phyloP scores from a whole-genome alignment of 2,113 vertebrate species.

The Dinomys branickii region DNA sequence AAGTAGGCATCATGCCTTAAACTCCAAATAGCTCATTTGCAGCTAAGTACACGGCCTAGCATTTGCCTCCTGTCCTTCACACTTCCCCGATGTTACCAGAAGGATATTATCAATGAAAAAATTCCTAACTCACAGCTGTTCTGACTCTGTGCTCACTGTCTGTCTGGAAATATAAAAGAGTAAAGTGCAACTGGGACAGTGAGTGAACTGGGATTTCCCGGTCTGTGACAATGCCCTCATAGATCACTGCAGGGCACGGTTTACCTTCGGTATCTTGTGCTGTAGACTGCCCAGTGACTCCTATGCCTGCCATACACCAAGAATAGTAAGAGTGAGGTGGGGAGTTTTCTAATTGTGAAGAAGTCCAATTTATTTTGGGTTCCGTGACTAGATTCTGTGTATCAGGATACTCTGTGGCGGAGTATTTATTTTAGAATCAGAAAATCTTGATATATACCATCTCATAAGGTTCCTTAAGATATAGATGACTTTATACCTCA shows the following conservation, averaged over 20 bases:
- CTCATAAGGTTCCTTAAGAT: neutral
- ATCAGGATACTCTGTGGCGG: neutral
- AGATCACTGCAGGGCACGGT: neutral
- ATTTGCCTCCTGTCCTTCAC: neutral
- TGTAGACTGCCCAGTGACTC: rapidly evolving
- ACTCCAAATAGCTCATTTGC: neutral
- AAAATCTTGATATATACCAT: neutral
- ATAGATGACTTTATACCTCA: neutral
- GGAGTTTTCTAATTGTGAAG: too few species aligned
- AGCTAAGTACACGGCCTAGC: neutral
- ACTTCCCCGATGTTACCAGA: neutral
- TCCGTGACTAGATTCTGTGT: neutral
- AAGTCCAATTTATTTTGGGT: neutral
- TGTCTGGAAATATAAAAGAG: neutral
- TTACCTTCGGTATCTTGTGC: neutral
- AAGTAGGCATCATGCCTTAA: neutral
- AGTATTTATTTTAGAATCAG: neutral
- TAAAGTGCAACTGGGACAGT: neutral
- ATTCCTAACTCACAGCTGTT: neutral
- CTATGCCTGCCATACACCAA: neutral
- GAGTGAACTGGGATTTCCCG: neutral
- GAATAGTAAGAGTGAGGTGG: too few species aligned
- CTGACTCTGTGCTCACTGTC: neutral
- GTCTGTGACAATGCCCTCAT: neutral
- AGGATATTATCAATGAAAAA: neutral